Percentiles rank a stretch among this genome's conserved stretches.
Evolutionary conservation across 2,888 invertebrate species (phyloP).

Genomic region (Drosophila bunnanda): DNA sequence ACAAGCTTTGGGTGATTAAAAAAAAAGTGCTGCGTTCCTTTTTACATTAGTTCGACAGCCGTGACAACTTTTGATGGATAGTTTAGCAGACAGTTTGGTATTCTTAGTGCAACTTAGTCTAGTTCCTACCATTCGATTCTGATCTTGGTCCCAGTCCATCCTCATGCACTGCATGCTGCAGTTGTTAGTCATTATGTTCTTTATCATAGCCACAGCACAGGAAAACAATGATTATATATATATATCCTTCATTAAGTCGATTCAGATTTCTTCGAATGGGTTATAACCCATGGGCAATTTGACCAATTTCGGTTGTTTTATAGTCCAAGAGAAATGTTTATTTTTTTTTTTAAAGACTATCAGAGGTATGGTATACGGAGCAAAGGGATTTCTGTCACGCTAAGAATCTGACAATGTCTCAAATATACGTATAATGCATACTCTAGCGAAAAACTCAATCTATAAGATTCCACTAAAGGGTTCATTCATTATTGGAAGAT

Average conservation of each 20-base stretch:
- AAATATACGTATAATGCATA: not conserved
- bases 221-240: too few species aligned
- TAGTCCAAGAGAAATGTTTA: not conserved
- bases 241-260: not conserved
- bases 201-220: not conserved
- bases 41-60: too few species aligned
- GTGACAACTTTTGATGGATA: not conserved
- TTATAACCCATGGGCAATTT: too few species aligned
- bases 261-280: not conserved
- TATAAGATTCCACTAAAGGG: not conserved
- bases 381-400: not conserved
- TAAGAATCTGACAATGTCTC: not conserved
- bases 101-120: not conserved
- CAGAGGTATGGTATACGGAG: not conserved
- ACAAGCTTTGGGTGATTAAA: not conserved
- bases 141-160: not conserved
- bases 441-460: not conserved
- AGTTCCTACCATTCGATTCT: not conserved
- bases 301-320: too few species aligned
- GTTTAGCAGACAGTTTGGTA: not conserved
- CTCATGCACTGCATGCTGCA: not conserved
- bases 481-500: not conserved
- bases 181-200: not conserved
- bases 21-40: not conserved
- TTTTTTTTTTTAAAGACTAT: not conserved